Conservation (phyloP, 2,113 vertebrate genomes). For the Salvelinus sp. region DNA sequence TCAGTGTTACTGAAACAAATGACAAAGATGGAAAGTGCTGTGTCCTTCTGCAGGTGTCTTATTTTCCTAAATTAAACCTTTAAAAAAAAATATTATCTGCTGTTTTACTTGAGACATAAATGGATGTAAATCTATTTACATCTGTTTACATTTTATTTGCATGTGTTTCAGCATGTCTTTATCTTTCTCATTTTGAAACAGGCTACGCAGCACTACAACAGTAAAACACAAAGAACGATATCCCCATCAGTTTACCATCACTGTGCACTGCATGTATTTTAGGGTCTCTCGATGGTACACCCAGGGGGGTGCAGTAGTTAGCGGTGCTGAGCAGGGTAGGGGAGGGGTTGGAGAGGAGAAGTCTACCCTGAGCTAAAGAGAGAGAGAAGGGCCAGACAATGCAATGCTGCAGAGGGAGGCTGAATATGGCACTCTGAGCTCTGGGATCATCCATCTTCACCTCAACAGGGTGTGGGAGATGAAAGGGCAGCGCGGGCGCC, state of each 20-base stretch:
- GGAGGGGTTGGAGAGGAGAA: conserved; percentile 16
- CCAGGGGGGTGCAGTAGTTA: conserved; percentile 21
- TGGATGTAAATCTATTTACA: not conserved
- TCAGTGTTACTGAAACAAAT: conserved; percentile 36
- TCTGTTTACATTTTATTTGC: too few species aligned
- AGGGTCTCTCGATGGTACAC: conserved; percentile 3
- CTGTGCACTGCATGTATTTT: not conserved
- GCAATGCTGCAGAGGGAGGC: conserved; percentile 50
- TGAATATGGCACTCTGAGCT: conserved; percentile 57
- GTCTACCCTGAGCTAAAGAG: conserved; percentile 41
- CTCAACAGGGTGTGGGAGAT: conserved; percentile 71
- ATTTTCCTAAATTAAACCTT: conserved; percentile 80
- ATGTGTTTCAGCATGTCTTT: too few species aligned
- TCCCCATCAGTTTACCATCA: not conserved
- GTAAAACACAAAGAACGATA: not conserved
- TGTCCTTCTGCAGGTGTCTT: conserved; percentile 53
- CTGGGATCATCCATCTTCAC: conserved; percentile 72
- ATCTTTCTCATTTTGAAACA: too few species aligned
- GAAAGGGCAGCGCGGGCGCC: conserved; percentile 73
- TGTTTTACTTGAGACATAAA: conserved; percentile 25
- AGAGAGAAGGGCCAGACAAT: conserved; percentile 66
- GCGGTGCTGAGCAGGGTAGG: not conserved
- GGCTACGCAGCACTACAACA: not conserved
- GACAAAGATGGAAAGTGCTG: conserved; percentile 43
- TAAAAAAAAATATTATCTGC: too few species aligned